Evolutionary conservation across 1,140 invertebrate genomes (phyloP).

Genomic region (Drosophila neocordata): DNA sequence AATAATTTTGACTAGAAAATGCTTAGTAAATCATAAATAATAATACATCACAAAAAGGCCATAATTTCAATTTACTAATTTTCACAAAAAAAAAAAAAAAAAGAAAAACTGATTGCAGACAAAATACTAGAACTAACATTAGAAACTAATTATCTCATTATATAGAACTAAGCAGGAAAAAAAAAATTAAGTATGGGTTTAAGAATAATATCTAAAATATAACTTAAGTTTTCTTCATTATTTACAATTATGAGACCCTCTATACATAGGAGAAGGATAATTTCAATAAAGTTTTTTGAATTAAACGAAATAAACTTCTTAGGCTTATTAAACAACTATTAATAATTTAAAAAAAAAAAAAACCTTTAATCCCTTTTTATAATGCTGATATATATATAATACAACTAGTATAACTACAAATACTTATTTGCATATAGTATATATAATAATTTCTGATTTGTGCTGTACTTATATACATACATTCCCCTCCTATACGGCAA

Average conservation of each 20-base stretch:
- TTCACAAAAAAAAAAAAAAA: conserved; percentile 21
- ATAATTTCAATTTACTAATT: conserved; percentile 43
- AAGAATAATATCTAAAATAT: background rate
- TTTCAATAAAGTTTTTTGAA: background rate
- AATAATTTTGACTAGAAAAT: conserved; percentile 42
- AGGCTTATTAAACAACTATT: conserved; percentile 4
- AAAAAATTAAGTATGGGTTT: no score
- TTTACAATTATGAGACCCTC: background rate
- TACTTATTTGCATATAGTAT: background rate
- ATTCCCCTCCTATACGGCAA: conserved; percentile 42
- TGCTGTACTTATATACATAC: conserved; percentile 54
- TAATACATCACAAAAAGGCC: conserved; percentile 40
- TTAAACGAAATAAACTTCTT: background rate
- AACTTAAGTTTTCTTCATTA: background rate
- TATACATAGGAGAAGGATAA: no score
- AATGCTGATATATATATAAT: background rate
- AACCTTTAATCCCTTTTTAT: background rate
- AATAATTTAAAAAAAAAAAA: background rate
- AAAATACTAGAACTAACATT: background rate
- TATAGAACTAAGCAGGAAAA: background rate
- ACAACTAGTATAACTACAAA: conserved; percentile 7
- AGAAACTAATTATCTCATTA: background rate
- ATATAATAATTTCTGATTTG: conserved; percentile 14
- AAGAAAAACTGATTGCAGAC: background rate
- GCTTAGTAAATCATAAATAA: conserved; percentile 35